Evolutionary conservation across 2,797 vertebrate species (phyloP).

Genomic region (Acanthis flammea): DNA sequence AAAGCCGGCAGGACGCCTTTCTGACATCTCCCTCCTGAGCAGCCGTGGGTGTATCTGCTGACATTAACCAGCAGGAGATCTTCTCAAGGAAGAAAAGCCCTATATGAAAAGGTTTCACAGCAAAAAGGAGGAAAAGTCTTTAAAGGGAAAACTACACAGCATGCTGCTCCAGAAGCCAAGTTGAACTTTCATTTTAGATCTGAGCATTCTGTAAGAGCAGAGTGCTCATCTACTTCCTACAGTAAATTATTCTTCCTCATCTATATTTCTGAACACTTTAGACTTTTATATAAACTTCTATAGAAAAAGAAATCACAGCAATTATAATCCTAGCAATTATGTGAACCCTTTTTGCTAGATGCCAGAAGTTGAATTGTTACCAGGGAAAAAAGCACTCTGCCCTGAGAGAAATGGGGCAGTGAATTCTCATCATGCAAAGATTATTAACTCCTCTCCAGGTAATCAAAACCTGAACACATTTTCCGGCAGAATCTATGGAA

Average conservation of each 20-base stretch:
- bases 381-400: background rate
- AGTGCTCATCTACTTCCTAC: background rate
- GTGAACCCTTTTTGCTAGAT: background rate
- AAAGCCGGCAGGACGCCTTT: background rate
- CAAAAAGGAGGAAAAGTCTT: conserved; percentile 23
- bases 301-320: conserved; percentile 7
- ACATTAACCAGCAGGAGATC: conserved; percentile 38
- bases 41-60: conserved; percentile 38
- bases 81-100: conserved; percentile 23
- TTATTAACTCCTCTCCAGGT: background rate
- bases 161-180: background rate
- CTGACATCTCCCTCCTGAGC: conserved; percentile 24
- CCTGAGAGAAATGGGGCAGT: background rate
- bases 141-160: conserved; percentile 31
- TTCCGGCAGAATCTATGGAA: background rate
- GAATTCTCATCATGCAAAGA: background rate
- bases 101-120: conserved; percentile 13
- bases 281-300: background rate
- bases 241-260: background rate
- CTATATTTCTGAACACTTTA: background rate
- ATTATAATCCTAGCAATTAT: background rate
- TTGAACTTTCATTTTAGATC: conserved; percentile 28
- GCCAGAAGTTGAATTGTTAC: background rate
- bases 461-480: conserved; percentile 3
- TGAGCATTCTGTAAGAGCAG: background rate